Evolutionary conservation across 2,797 vertebrate species (phyloP).

Genomic region (Amphiprion clarkii): DNA sequence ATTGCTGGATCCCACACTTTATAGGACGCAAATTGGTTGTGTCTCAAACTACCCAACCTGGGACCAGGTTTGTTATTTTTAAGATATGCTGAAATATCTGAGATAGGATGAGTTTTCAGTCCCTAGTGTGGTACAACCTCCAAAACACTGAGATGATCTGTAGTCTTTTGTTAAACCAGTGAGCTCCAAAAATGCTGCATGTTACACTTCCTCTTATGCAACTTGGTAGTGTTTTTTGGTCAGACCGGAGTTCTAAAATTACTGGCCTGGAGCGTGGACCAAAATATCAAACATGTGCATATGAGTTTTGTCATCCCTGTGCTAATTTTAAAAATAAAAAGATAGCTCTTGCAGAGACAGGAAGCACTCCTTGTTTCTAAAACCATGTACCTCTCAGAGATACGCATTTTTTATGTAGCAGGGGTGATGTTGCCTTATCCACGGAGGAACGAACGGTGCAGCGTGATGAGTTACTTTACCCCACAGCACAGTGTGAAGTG

Average conservation of each 20-base stretch:
- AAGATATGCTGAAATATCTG: too few relatives aligned
- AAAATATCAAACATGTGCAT: not conserved
- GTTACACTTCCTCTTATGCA: not conserved
- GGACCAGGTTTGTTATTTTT: too few relatives aligned
- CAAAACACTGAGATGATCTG: too few relatives aligned
- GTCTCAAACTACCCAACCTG: too few relatives aligned
- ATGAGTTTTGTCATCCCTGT: too few relatives aligned
- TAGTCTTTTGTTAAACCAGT: too few relatives aligned
- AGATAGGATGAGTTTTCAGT: too few relatives aligned
- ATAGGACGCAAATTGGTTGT: not conserved
- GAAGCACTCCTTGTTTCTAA: conserved; percentile 10
- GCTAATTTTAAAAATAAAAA: not conserved
- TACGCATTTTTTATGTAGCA: conserved; percentile 4
- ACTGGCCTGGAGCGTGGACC: not conserved
- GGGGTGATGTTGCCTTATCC: conserved; percentile 12
- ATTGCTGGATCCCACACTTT: not conserved
- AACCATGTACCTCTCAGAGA: conserved; percentile 21
- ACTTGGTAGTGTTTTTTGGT: not conserved
- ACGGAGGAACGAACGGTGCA: conserved; percentile 8
- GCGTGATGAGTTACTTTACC: conserved; percentile 40
- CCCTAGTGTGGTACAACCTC: too few relatives aligned
- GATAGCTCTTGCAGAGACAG: not conserved
- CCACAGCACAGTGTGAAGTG: conserved; percentile 40
- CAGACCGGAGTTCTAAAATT: not conserved
- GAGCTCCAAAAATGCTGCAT: not conserved